Percentiles rank a stretch among this genome's conserved stretches.
phyloP scores from a whole-genome alignment of 2,797 vertebrate genomes.

The Phalanger gymnotis region DNA sequence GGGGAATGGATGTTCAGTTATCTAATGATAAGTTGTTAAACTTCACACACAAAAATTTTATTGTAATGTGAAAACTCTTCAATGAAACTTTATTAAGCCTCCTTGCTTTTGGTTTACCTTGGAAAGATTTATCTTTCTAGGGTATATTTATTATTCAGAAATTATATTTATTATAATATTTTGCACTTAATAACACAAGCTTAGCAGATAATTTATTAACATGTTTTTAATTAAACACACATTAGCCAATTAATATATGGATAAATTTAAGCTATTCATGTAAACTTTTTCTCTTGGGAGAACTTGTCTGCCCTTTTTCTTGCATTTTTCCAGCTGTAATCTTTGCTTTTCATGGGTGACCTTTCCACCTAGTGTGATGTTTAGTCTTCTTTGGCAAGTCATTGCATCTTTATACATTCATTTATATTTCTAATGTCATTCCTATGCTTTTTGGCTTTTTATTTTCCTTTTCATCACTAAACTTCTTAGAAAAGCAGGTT shows the following conservation, averaged over 20 bases:
- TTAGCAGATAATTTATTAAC: not conserved
- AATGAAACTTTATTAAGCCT: not conserved
- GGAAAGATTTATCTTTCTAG: not conserved
- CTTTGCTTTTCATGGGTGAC: constrained; percentile 48
- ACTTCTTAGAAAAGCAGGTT: constrained; percentile 39
- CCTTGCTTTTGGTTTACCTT: not conserved
- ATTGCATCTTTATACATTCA: constrained; percentile 57
- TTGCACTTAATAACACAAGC: not conserved
- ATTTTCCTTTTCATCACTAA: constrained; percentile 51
- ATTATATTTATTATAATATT: not conserved
- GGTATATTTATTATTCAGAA: not conserved
- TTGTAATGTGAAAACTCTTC: not conserved
- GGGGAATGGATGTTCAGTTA: not conserved
- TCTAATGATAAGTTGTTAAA: not conserved
- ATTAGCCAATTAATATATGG: not conserved
- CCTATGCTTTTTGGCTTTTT: constrained; percentile 19
- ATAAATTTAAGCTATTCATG: not conserved
- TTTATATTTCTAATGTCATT: constrained; percentile 29
- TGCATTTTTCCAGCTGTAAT: constrained; percentile 52
- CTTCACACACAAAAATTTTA: not conserved
- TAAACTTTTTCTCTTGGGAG: not conserved
- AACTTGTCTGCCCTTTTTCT: constrained; percentile 56
- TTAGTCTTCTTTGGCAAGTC: constrained; percentile 43
- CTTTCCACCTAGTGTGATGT: constrained; percentile 45
- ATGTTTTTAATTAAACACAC: not conserved